These are phyloP conservation scores for Drosophila fulvimacula DNA, from an alignment of 2,888 invertebrate genomes.

Conservation along the genomic window DNA sequence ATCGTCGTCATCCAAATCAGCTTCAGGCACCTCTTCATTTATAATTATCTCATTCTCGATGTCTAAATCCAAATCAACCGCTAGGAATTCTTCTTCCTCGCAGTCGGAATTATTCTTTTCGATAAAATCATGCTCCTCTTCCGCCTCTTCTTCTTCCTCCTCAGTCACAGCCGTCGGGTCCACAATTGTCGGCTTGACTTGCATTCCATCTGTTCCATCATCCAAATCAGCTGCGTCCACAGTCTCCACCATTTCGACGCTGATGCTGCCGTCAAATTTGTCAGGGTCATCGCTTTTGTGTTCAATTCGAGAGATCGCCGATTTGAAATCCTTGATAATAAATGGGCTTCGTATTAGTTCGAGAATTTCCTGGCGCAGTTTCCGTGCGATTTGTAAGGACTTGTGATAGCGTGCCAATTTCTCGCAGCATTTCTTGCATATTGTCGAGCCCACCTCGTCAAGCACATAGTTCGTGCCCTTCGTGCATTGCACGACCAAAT, in stretches of 20 bases:
- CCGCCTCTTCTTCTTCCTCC: conserved; percentile 5
- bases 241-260: conserved; percentile 37
- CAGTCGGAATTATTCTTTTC: conserved; percentile 39
- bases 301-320: conserved; percentile 39
- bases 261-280: conserved; percentile 29
- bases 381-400: conserved; percentile 66
- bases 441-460: conserved; percentile 50
- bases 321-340: conserved; percentile 54
- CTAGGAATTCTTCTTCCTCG: conserved; percentile 53
- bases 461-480: conserved; percentile 58
- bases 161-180: conserved; percentile 19
- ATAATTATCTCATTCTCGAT: conserved; percentile 71
- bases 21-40: conserved; percentile 53
- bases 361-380: conserved; percentile 61
- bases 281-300: conserved; percentile 31
- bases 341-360: conserved; percentile 67
- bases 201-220: conserved; percentile 17
- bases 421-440: conserved; percentile 71
- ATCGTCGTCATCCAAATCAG: conserved; percentile 38
- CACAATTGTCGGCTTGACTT: conserved; percentile 14
- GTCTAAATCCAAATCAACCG: conserved; percentile 63
- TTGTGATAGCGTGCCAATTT: conserved; percentile 70
- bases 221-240: conserved; percentile 28
- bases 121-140: conserved; percentile 33
- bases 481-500: conserved; percentile 67